These are phyloP conservation scores for Eilema griseolum DNA, from an alignment of 2,888 invertebrate genomes.

Conservation along the genomic window DNA sequence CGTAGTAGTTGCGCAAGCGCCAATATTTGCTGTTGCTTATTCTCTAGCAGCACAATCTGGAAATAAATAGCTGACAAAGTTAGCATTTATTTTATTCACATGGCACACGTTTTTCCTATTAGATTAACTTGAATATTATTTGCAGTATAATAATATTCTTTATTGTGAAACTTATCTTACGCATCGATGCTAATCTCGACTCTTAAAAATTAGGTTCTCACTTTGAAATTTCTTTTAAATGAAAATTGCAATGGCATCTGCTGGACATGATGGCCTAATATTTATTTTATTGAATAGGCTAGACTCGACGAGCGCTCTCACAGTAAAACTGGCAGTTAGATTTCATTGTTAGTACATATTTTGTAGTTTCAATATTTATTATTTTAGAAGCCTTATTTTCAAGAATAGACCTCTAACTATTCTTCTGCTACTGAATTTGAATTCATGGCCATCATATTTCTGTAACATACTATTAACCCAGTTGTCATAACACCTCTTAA, in stretches of 20 bases:
- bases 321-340: background rate
- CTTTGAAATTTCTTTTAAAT: background rate
- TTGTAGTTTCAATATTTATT: background rate
- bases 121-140: background rate
- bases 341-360: background rate
- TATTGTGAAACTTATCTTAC: too few species aligned
- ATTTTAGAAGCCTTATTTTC: background rate
- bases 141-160: too few species aligned
- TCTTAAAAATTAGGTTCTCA: too few species aligned
- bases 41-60: constrained; percentile 49
- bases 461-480: constrained; percentile 31
- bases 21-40: constrained; percentile 57
- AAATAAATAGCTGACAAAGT: too few species aligned
- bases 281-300: background rate
- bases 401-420: background rate
- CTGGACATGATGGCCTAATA: background rate
- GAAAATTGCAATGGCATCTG: background rate
- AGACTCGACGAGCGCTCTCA: background rate
- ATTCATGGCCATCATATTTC: constrained; percentile 25
- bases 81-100: background rate
- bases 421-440: background rate
- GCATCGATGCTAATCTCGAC: too few species aligned
- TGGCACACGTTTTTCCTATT: background rate
- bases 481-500: constrained; percentile 28
- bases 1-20: constrained; percentile 58